Evolutionary conservation across 2,797 vertebrate species (phyloP).

Genomic region (Rhodeus uyekii): DNA sequence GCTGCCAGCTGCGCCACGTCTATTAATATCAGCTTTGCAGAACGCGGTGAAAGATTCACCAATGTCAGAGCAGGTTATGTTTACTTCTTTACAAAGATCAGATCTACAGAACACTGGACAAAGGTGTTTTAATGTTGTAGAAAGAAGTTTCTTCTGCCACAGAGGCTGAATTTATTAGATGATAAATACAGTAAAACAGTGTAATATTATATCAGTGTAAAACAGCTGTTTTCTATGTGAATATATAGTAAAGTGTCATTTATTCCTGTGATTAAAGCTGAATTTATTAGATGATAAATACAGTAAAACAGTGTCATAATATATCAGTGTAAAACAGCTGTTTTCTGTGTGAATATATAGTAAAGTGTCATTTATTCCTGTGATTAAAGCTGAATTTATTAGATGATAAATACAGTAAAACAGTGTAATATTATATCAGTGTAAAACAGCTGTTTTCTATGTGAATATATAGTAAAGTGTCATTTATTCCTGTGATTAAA

Average conservation of each 20-base stretch:
- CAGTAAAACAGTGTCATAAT: not conserved
- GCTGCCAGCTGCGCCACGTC: constrained; percentile 14
- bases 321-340: not conserved
- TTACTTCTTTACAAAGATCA: not conserved
- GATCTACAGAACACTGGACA: not conserved
- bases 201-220: not conserved
- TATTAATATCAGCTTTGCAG: constrained; percentile 32
- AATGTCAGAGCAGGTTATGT: not conserved
- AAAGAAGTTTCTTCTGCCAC: not conserved
- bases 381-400: not conserved
- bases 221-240: not conserved
- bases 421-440: not conserved
- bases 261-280: not conserved
- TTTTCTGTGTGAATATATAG: not conserved
- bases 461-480: not conserved
- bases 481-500: not conserved
- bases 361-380: not conserved
- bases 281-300: no score
- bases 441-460: not conserved
- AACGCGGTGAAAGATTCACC: not conserved
- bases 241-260: rapidly evolving
- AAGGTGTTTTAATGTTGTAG: not conserved
- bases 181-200: not conserved
- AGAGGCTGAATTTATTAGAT: not conserved
- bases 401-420: not conserved